phyloP scores from a whole-genome alignment of 2,797 vertebrate species.

The Pangasius macronema region DNA sequence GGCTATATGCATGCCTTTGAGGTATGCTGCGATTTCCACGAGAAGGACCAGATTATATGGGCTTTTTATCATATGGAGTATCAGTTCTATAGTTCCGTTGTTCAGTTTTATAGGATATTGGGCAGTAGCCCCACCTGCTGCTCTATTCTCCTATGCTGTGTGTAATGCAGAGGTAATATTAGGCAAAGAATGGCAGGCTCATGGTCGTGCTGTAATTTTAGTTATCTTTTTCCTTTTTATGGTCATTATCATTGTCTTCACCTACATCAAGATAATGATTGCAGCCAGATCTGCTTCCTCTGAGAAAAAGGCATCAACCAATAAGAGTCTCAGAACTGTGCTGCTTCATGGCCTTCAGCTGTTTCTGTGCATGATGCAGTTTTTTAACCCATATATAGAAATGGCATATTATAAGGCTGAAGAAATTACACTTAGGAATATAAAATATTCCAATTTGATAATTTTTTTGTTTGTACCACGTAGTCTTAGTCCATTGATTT shows the following conservation, averaged over 20 bases:
- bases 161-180: conserved; percentile 45
- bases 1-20: conserved; percentile 68
- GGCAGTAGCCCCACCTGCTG: neutral
- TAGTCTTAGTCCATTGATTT: conserved; percentile 69
- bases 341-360: conserved; percentile 48
- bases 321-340: conserved; percentile 46
- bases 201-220: neutral
- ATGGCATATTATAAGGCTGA: conserved; percentile 37
- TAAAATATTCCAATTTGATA: conserved; percentile 62
- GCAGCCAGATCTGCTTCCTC: conserved; percentile 38
- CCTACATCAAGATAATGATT: conserved; percentile 52
- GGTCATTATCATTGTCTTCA: conserved; percentile 35
- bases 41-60: conserved; percentile 28
- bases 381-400: conserved; percentile 44
- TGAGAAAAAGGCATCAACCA: conserved; percentile 34
- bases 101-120: conserved; percentile 24
- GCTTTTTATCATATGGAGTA: conserved; percentile 44
- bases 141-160: conserved; percentile 3
- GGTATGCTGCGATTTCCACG: conserved; percentile 54
- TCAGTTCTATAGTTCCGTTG: conserved; percentile 41
- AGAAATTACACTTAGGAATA: conserved; percentile 29
- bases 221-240: conserved; percentile 35
- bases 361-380: conserved; percentile 35
- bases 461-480: conserved; percentile 63
- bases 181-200: conserved; percentile 33